Evolutionary conservation across 1,140 invertebrate genomes (phyloP), one percentile per base, ranked within the genome.

Genomic region (Drosophila kanapiae): DNA sequence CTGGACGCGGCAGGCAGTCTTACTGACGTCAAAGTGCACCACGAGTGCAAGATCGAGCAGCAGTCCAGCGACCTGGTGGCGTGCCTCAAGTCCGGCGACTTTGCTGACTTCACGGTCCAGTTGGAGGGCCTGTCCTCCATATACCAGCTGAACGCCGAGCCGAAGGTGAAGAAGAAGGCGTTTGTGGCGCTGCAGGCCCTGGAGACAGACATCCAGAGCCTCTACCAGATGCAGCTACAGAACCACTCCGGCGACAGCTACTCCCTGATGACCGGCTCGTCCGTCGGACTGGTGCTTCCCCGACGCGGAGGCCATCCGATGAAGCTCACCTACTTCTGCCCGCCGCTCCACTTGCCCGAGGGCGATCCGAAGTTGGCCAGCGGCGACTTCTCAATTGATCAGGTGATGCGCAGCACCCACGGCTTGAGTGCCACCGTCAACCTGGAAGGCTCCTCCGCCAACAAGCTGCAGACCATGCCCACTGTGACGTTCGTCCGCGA

Each of bases 91-190:
- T 93, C 94, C 18, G 96, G 97, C 27, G 97, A 99, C 93, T 99
- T 99, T 94, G 94, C 96, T n/a, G 97, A 98, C 93, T 99, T 99
- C 91, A 97, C 97, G 1, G 95, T 96, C 4, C 98, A 99, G 93
- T 93, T 99, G 6, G 97, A 98, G 94, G 98, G 97, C 6, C 94
- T 99, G 38, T 96, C 96, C 42, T 96, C 97, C 4, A 98, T 99
- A 75, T 99, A 99, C 93, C 97, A 98, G 92, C 93, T 99, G 14
- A 98, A 98, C 93, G 97, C 97, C 10, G 98, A 99, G 88, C 98
- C 98, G 91, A 98, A 98, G 94, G 95, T 97, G 2, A 99, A 99
- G 93, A 96, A 96, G 53, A 98, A 99, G 94, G 97, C 97, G 6
- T 99, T 97, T 91, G 96, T 97, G 88, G 97, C 98, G 27, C 93